Evolutionary conservation across 2,797 vertebrate genomes (phyloP), one percentile per base, ranked within the genome.

Genomic region (Gymnopithys bicolor): DNA sequence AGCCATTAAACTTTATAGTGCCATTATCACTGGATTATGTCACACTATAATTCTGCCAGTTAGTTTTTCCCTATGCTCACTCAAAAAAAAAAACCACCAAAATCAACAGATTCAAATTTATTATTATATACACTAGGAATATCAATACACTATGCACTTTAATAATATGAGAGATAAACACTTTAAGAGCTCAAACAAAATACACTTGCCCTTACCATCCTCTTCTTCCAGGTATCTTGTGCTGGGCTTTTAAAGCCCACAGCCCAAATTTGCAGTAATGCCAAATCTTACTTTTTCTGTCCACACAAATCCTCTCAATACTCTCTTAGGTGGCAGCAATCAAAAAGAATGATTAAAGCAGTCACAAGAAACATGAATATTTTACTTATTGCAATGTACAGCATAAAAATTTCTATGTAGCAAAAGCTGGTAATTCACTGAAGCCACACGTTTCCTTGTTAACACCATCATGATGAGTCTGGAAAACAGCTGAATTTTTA

Each of bases 361-460:
- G 27, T 7, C 25, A 16, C 0, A 13, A 66, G 43, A 79, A 90
- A 66, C 15, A 22, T 1, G 1, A 77, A 18, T 21, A 25, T 69
- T 75, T 75, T 39, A 74, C 33, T 59, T 2, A 32, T 32, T 12
- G 21, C 15, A 60, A 33, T 28, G 52, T 49, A 23, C 24, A 67
- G 10, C 27, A 37, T 3, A 30, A 43, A 43, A 43, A 70, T 48
- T 4, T 28, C 37, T 3, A 4, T 0, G 4, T 1, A 27, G 63
- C 22, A 63, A 45, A 79, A 82, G 19, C 9, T 12, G 19, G 28
- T 32, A 52, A 33, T 32, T 19, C 67, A 10, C 35, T 6, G 48
- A 17, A 70, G 33, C 19, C 66, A 48, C n/a, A 13, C 0, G 0
- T 30, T 39, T 5, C 5, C 19, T 5, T 0, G 5, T 6, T 12